Base-by-base conservation (phyloP, 2,797 vertebrate genomes). In the Diglossa cyanea region DNA sequence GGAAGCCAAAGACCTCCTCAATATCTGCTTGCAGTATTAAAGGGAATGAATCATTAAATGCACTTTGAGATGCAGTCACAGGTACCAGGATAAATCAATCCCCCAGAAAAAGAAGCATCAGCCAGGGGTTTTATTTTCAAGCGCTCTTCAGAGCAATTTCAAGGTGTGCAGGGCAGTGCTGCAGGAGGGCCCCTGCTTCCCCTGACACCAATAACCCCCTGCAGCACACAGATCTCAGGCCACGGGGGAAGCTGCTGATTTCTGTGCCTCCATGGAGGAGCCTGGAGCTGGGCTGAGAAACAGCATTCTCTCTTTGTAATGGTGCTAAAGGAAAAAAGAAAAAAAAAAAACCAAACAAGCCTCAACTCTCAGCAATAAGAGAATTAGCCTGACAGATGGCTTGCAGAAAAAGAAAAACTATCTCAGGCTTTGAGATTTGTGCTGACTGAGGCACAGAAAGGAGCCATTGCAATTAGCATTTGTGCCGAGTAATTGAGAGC, bases 311-410 rank as follows among this genome's bases (percentile, higher is more conserved):
- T 47, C 63, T 88, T 88, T 57, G 71, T 84, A 18, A 60, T 8
- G 57, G 73, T 48, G 68, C 58, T 91, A 33, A 65, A 78, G 76
- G 62, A 1, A 26, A 66, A 25, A 37, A 86, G 61, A 44, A 1
- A 23, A 15, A 21, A 10, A 5, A 20, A 21, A 10, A 21, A n/a
- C 14, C 8, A 35, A 16, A 23, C 71, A 50, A 81, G 84, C 67
- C 48, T 54, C 87, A 63, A 37, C 21, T 76, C 86, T 74, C 88
- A 55, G 92, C 84, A 89, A 14, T 60, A 72, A 85, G 77, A 79
- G 28, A 68, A 92, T 96, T 95, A 95, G 67, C 63, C 90, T 92
- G 94, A 87, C 95, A 97, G 95, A 95, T 97, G 94, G 94, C 86
- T 91, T 77, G 90, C 71, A 90, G 75, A 60, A 76, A 86, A 95